Evolutionary conservation across 1,140 invertebrate species (phyloP).

Genomic region (Aplysia californica): DNA sequence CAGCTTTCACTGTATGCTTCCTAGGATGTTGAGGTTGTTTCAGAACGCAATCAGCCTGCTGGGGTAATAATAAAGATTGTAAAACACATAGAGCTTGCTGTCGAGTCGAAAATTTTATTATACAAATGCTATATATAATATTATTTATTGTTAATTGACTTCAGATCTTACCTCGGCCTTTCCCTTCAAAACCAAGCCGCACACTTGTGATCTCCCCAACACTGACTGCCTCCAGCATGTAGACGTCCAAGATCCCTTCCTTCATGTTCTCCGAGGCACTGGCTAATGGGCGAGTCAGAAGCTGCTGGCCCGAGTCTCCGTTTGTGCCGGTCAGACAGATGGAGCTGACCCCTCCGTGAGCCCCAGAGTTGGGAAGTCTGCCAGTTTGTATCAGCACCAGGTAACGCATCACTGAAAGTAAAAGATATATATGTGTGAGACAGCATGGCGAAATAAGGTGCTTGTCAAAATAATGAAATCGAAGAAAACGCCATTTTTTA

Average conservation of each 20-base stretch:
- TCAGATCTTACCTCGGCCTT: constrained; percentile 40
- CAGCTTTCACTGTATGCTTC: too few relatives aligned
- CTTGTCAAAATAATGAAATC: too few relatives aligned
- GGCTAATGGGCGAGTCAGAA: constrained; percentile 32
- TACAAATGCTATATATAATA: too few relatives aligned
- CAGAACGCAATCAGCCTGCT: too few relatives aligned
- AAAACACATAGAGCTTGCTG: too few relatives aligned
- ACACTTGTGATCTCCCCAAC: constrained; percentile 45
- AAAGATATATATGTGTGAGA: too few relatives aligned
- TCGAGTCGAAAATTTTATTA: too few relatives aligned
- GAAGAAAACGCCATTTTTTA: not conserved
- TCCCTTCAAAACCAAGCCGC: constrained; percentile 41
- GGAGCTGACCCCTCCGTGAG: constrained; percentile 36
- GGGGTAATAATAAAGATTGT: too few relatives aligned
- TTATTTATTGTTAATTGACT: too few relatives aligned
- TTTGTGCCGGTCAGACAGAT: constrained; percentile 44
- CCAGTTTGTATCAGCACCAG: constrained; percentile 47
- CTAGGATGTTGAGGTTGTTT: too few relatives aligned
- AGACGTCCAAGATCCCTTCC: constrained; percentile 45
- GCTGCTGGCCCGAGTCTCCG: constrained; percentile 48
- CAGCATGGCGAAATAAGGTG: too few relatives aligned
- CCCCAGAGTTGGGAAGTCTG: constrained; percentile 33
- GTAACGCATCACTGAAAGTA: constrained; percentile 46
- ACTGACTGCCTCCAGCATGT: constrained; percentile 46
- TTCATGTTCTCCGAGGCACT: constrained; percentile 37